A percentile compares a stretch with the other conserved stretches of the same genome.
These are phyloP conservation scores for Microctonus aethiopoides DNA, from an alignment of 2,888 invertebrate species.

Conservation along the genomic window DNA sequence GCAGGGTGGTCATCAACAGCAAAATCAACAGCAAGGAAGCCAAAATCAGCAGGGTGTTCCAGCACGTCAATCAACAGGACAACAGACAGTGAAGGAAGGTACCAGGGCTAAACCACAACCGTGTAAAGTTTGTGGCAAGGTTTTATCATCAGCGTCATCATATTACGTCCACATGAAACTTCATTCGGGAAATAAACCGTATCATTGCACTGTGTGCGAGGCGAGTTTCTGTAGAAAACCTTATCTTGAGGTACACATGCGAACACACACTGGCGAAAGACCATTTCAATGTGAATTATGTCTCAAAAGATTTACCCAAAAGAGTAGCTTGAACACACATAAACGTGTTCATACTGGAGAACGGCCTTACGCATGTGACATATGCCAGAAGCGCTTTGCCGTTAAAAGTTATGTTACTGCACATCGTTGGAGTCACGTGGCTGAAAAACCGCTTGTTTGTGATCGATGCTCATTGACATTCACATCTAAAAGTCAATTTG, in stretches of 20 bases:
- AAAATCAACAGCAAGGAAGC: conserved; percentile 65
- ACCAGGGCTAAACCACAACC: conserved; percentile 78
- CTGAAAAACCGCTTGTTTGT: conserved; percentile 80
- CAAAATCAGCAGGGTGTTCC: conserved; percentile 47
- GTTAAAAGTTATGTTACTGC: conserved; percentile 85
- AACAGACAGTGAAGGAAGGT: conserved; percentile 63
- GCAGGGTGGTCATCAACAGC: conserved; percentile 59
- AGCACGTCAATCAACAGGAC: conserved; percentile 60
- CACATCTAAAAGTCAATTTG: conserved; percentile 80
- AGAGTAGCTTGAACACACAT: conserved; percentile 84
- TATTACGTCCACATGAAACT: conserved; percentile 87
- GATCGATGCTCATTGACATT: conserved; percentile 79
- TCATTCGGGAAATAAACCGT: conserved; percentile 84
- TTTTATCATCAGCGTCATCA: conserved; percentile 80
- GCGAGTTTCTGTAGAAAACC: conserved; percentile 85
- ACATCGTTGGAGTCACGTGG: conserved; percentile 84
- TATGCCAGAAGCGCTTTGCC: conserved; percentile 83
- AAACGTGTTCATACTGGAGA: conserved; percentile 85
- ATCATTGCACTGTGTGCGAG: conserved; percentile 81
- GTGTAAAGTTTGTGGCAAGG: conserved; percentile 83
- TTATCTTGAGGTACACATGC: conserved; percentile 83
- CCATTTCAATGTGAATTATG: conserved; percentile 82
- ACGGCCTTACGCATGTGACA: conserved; percentile 82
- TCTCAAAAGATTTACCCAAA: conserved; percentile 83
- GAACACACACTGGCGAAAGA: conserved; percentile 82